Percentiles rank a stretch among this genome's conserved stretches.
Conservation (phyloP, 2,113 vertebrate species). For the Macquaria australasica region DNA sequence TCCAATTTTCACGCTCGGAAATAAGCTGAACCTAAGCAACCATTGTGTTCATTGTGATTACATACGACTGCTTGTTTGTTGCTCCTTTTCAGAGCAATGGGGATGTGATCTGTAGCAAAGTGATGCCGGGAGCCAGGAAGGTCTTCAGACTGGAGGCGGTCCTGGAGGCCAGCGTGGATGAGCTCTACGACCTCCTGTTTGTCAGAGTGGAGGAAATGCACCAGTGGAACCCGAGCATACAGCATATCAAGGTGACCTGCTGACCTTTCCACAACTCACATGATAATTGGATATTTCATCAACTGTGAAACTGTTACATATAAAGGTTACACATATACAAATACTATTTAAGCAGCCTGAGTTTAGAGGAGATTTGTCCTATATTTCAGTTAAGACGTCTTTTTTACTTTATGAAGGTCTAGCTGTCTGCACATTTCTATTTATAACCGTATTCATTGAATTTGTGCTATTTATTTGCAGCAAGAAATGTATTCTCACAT, state of each 20-base stretch:
- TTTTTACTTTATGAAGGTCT: not conserved
- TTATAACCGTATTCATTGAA: not conserved
- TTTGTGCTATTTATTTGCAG: not conserved
- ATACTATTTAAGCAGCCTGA: not conserved
- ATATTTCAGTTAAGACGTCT: not conserved
- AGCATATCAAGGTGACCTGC: slow-evolving; percentile 79
- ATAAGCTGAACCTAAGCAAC: not conserved
- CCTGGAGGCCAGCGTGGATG: slow-evolving; percentile 76
- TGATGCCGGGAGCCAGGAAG: slow-evolving; percentile 74
- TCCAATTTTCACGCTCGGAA: not conserved
- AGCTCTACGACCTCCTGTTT: slow-evolving; percentile 83
- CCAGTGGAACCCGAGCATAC: slow-evolving; percentile 86
- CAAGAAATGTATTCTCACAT: not conserved
- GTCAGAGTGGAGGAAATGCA: slow-evolving; percentile 86
- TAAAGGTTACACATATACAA: not conserved
- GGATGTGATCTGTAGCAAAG: slow-evolving; percentile 82
- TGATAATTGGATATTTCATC: not conserved
- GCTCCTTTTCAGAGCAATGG: slow-evolving; percentile 69
- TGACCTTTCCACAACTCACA: not conserved
- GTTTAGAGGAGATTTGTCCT: not conserved
- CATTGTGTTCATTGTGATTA: not conserved
- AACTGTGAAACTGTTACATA: not conserved
- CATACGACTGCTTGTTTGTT: not conserved
- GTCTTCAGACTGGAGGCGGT: slow-evolving; percentile 86
- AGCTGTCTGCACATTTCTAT: not conserved